Base-by-base conservation (phyloP, 2,888 invertebrate species). In the Lysandra bellargus region DNA sequence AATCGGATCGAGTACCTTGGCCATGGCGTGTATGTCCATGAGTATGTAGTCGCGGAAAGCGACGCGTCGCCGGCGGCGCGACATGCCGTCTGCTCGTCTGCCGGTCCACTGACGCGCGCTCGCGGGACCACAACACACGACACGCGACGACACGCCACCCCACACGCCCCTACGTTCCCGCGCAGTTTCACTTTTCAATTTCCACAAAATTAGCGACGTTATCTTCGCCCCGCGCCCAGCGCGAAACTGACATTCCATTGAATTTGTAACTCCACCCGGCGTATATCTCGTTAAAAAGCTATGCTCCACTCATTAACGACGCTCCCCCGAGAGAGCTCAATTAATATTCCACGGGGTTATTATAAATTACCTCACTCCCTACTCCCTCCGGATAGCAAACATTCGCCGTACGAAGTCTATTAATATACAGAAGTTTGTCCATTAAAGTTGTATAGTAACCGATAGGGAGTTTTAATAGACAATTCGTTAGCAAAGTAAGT, bases 11-110 rank as follows among this genome's bases (percentile, higher is more conserved):
- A 77, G 83, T 92, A 94, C 94, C 93, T 92, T 94, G 80, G 93
- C 93, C 93, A 94, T 94, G 83, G 93, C 92, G 80, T 91, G 91
- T 81, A 93, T 87, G 86, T 94, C 94, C 92, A 94, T 91, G 61
- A 91, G 93, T 84, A 92, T 87, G 87, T 94, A 94, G 87, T 94
- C 93, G 89, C 92, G 91, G 80, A 93, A 93, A 79, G 90, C 92
- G 87, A 93, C 93, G 88, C 92, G 93, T 82, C 92, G 92, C 81
- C 92, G 91, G 82, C 92, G 92, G 79, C 93, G 92, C 88, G 93
- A 93, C 93, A 92, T 88, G 89, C 88, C 91, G 84, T 82, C 83
- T 83, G 80, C 79, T 84, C 90, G 87, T 82, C 84, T 85, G 87
- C 84, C 85, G 90, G 89, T 88, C 88, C 85, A 92, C 92, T 92